phyloP scores from a whole-genome alignment of 2,113 vertebrate genomes.

The Gasterosteus nipponicus region DNA sequence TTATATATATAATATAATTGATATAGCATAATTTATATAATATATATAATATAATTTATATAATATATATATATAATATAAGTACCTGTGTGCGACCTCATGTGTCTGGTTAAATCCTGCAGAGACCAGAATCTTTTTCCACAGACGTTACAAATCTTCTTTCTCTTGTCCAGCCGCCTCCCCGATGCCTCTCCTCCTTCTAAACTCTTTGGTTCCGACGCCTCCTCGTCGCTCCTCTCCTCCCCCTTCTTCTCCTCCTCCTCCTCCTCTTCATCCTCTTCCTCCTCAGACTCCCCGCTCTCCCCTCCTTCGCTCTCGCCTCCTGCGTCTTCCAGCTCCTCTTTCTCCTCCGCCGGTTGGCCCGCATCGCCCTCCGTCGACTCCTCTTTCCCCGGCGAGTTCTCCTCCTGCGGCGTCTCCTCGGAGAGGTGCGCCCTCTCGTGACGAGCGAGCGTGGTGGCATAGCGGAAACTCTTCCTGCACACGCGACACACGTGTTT shows the following conservation, averaged over 20 bases:
- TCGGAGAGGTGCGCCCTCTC: constrained; percentile 87
- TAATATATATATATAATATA: neutral
- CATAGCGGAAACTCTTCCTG: constrained; percentile 93
- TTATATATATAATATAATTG: no score
- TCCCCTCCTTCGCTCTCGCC: constrained; percentile 76
- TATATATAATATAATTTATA: no score
- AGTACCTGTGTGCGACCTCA: constrained; percentile 94
- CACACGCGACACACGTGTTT: constrained; percentile 89
- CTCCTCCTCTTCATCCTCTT: constrained; percentile 74
- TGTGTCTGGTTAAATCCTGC: constrained; percentile 97
- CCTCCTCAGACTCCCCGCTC: constrained; percentile 80
- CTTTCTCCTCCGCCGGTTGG: constrained; percentile 51
- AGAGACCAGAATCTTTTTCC: constrained; percentile 98
- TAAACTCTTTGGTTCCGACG: constrained; percentile 85
- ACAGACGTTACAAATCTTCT: constrained; percentile 96
- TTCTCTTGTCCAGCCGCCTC: constrained; percentile 93
- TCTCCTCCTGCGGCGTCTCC: constrained; percentile 47
- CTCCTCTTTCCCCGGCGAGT: neutral
- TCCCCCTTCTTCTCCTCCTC: constrained; percentile 86
- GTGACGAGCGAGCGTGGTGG: constrained; percentile 92
- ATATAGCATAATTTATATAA: no score
- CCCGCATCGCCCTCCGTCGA: constrained; percentile 62
- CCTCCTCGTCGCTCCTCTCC: constrained; percentile 85
- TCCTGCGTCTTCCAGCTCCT: constrained; percentile 61
- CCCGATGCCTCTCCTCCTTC: constrained; percentile 71